These are phyloP conservation scores for Dastarcus helophoroides DNA, from an alignment of 2,888 invertebrate genomes.

Conservation along the genomic window DNA sequence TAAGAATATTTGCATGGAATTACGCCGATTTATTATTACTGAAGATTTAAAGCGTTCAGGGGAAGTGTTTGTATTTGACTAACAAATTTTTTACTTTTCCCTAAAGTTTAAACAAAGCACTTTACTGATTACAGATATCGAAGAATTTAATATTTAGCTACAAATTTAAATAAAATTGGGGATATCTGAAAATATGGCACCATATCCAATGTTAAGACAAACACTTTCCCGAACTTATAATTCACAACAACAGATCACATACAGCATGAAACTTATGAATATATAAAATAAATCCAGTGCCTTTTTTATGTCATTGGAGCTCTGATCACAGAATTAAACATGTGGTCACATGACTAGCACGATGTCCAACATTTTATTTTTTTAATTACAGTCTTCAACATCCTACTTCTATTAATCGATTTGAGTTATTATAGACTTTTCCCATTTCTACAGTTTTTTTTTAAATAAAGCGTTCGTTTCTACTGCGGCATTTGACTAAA, in stretches of 20 bases:
- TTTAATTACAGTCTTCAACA: constrained; percentile 31
- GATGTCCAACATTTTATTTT: constrained; percentile 33
- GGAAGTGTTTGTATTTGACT: no score
- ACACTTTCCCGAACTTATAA: constrained; percentile 18
- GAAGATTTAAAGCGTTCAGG: no score
- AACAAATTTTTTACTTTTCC: no score
- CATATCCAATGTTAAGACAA: constrained; percentile 13
- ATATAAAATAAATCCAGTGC: constrained; percentile 29
- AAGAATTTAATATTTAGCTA: constrained; percentile 1
- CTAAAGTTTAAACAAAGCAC: no score
- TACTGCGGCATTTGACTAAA: constrained; percentile 12
- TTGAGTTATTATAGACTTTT: constrained; percentile 14
- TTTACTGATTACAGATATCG: no score
- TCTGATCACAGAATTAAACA: constrained; percentile 39
- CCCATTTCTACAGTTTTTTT: constrained; percentile 9
- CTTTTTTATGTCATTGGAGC: constrained; percentile 33
- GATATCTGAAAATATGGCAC: no score
- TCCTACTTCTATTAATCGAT: constrained; percentile 24
- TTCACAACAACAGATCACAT: constrained; percentile 30
- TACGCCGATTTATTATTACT: no score
- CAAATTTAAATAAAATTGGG: no score
- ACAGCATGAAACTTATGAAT: constrained; percentile 14
- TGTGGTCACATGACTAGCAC: constrained; percentile 40
- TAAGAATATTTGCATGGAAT: no score
- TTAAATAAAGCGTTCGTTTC: constrained; percentile 6